Base-by-base conservation (phyloP, 2,113 vertebrate genomes). In the Campylomormyrus tamandua region DNA sequence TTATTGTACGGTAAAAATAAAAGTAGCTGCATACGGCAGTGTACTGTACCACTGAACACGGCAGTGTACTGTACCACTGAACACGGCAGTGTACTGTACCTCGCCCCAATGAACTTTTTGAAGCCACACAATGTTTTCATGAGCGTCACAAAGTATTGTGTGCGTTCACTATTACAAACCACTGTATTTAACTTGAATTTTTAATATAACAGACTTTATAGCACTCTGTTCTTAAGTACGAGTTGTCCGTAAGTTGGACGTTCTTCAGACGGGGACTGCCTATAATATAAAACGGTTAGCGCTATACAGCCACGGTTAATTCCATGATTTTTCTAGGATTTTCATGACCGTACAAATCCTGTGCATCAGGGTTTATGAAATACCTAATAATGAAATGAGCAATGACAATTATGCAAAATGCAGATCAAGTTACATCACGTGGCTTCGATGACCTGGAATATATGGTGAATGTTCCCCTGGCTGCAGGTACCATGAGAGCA, bases 401-500 rank as follows among this genome's bases (percentile, higher is more conserved):
- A 39, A 39, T 31, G 31, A 31, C 39, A 17, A 3, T 77, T 5
- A 6, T 77, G 31, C 15, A 77, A 77, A n/a, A n/a, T n/a, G n/a
- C n/a, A n/a, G n/a, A 31, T 74, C n/a, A 3, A 3, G n/a, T 66
- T 27, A 1, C n/a, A 31, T 74, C 31, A 77, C 27, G 39, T 77
- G 27, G 35, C 17, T 80, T 80, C 5, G 5, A 80, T 80, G 35
- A 42, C 31, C 1, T 42, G 74, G 5, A 42, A 17, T 17, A 15
- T 77, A 39, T 42, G 74, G 13, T 80, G 74, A 21, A 80, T 80
- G 35, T 80, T 90, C 5, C 24, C 56, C 66, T 9, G 45, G 86
- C 90, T 46, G 35, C 90, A 99, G 98, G 94, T 99, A 97, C 93
- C 98, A 98, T 0, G 98, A 99, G 95, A 98, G 98, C 93, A 99